phyloP scores from a whole-genome alignment of 1,140 invertebrate species.

The Pseudomyrmex concolor region DNA sequence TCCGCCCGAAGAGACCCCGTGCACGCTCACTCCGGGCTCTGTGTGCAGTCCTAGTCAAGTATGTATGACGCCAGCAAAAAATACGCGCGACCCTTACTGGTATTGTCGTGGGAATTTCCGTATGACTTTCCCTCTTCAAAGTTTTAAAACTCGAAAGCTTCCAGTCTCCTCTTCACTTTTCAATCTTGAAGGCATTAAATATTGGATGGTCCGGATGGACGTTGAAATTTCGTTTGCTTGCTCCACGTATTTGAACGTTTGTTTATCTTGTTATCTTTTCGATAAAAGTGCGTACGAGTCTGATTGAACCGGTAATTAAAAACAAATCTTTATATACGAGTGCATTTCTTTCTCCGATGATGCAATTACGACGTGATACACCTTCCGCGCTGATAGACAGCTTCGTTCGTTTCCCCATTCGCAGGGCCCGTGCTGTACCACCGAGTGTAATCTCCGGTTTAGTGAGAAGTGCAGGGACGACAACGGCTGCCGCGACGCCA shows the following conservation, averaged over 20 bases:
- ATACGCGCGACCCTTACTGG: not conserved
- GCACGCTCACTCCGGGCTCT: conserved; percentile 91
- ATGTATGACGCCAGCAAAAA: conserved; percentile 59
- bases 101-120: conserved; percentile 46
- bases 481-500: conserved; percentile 96
- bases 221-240: conserved; percentile 5
- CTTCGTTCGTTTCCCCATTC: conserved; percentile 66
- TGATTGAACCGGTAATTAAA: not conserved
- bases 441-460: conserved; percentile 93
- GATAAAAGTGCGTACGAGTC: not conserved
- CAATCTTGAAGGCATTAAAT: conserved; percentile 45
- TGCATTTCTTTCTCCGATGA: not conserved
- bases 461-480: conserved; percentile 96
- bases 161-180: conserved; percentile 27
- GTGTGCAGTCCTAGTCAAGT: conserved; percentile 94
- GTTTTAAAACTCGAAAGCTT: conserved; percentile 8
- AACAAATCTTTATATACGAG: too few species aligned
- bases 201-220: not conserved
- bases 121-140: conserved; percentile 18
- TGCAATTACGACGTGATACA: conserved; percentile 21
- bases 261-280: not conserved
- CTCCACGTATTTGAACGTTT: not conserved
- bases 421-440: conserved; percentile 97
- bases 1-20: conserved; percentile 91
- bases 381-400: conserved; percentile 19